Evolutionary conservation across 2,113 vertebrate genomes (phyloP), one percentile per base, ranked within the genome.

Genomic region (Engraulis encrasicolus): DNA sequence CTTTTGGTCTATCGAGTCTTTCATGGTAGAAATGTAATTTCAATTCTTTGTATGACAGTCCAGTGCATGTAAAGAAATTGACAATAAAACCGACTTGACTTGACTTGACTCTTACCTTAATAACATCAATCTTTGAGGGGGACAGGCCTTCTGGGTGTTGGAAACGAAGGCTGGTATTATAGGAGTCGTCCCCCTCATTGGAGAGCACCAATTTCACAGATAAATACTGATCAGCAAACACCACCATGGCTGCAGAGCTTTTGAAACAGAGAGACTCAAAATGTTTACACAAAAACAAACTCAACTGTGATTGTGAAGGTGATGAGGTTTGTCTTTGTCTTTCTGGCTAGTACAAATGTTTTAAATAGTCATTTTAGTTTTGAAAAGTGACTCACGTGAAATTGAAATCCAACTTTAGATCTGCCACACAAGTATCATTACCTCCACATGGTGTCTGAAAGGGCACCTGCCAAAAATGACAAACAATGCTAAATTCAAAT

Each of bases 401-500:
- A 0, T 79, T 79, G 80, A 95, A 93, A 23, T 89, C 80, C 82
- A 96, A 85, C 54, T 50, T 15, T n/a, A 96, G 92, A 54, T 96
- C 83, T 0, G 96, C 93, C 6, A 94, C 87, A 49, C 96, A 97
- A 3, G 81, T 81, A 79, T 91, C 92, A 34, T 95, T 94, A 4
- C n/a, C n/a, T n/a, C 86, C 87, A 0, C 96, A 97, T 45, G 91
- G 92, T 82, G 90, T 96, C 87, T 95, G 87, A 87, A 94, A 96
- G 37, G 94, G 91, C 84, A 96, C 87, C 96, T 97, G 87, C 36
- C 85, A 89, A 40, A 85, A 27, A 66, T 23, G n/a, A n/a, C n/a
- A 52, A 6, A 54, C n/a, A 20, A 20, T 19, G 79, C n/a, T 78
- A n/a, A 38, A 40, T 45, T 27, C n/a, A n/a, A n/a, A n/a, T 17